These are phyloP conservation scores for Lamellibrachia columna DNA, from an alignment of 2,888 invertebrate species.

Conservation along the genomic window DNA sequence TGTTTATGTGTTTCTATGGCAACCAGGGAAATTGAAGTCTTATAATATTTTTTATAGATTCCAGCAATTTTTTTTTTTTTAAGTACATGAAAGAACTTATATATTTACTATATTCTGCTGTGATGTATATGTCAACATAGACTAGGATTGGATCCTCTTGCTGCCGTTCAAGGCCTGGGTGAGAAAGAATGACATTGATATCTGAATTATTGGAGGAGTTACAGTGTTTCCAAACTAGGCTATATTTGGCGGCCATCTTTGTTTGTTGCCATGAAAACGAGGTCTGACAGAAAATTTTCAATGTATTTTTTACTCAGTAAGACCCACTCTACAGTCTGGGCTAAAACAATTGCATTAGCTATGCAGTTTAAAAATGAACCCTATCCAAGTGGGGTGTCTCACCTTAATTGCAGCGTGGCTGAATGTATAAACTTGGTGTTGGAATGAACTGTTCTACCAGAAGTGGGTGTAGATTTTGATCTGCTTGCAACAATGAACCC, in stretches of 20 bases:
- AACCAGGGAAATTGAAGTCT: too few relatives aligned
- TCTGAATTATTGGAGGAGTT: too few relatives aligned
- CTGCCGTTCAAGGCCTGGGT: neutral
- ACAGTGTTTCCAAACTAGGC: too few relatives aligned
- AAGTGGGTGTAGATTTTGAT: neutral
- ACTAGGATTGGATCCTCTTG: neutral
- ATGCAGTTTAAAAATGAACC: too few relatives aligned
- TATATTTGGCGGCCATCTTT: too few relatives aligned
- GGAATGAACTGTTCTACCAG: neutral
- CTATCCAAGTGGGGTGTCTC: too few relatives aligned
- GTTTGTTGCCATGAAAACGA: too few relatives aligned
- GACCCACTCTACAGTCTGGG: too few relatives aligned
- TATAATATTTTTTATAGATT: slow-evolving; percentile 14
- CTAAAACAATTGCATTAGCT: too few relatives aligned
- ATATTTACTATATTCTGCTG: neutral
- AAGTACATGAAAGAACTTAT: neutral
- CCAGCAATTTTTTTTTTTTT: neutral
- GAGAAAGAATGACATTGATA: neutral
- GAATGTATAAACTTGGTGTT: neutral
- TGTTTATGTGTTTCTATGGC: too few relatives aligned
- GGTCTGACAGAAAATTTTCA: too few relatives aligned
- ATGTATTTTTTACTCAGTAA: too few relatives aligned
- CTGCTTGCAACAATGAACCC: neutral
- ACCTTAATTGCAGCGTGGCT: neutral
- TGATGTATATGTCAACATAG: neutral